A percentile compares a stretch with the other conserved stretches of the same genome.
Conservation (phyloP, 2,113 vertebrate genomes). For the Silurus asotus region DNA sequence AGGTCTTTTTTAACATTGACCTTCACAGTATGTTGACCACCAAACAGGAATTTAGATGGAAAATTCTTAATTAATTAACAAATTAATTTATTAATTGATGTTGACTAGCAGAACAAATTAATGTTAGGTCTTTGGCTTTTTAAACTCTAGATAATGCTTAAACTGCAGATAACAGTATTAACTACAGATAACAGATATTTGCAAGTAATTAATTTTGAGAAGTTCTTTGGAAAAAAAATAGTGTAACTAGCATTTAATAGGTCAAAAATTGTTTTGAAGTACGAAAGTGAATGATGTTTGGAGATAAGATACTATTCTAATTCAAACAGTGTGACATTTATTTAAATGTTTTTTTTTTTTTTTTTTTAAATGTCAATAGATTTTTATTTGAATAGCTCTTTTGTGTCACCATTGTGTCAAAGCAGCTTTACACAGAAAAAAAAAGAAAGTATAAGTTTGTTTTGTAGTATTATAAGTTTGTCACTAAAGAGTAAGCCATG, state of each 20-base stretch:
- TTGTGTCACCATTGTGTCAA: no score
- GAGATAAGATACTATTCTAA: not conserved
- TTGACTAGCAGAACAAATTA: not conserved
- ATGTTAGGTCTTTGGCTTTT: not conserved
- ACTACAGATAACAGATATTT: not conserved
- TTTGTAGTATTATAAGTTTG: no score
- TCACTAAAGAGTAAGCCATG: no score
- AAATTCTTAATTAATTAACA: not conserved
- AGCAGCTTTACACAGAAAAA: no score
- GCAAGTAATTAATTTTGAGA: not conserved
- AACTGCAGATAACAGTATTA: not conserved
- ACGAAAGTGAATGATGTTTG: not conserved
- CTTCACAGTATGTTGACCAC: not conserved
- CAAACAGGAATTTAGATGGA: not conserved
- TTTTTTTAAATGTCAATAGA: no score
- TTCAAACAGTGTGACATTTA: not conserved
- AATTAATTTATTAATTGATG: not conserved
- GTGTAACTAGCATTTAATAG: not conserved
- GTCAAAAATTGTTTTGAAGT: not conserved
- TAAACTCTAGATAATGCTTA: not conserved
- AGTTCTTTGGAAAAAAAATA: not conserved
- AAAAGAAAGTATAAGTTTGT: no score
- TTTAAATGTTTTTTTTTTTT: not conserved
- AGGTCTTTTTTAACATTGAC: not conserved
- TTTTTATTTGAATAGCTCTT: no score